Evolutionary conservation across 2,888 invertebrate species (phyloP), one percentile per base, ranked within the genome.

Genomic region (Drosophila yooni): DNA sequence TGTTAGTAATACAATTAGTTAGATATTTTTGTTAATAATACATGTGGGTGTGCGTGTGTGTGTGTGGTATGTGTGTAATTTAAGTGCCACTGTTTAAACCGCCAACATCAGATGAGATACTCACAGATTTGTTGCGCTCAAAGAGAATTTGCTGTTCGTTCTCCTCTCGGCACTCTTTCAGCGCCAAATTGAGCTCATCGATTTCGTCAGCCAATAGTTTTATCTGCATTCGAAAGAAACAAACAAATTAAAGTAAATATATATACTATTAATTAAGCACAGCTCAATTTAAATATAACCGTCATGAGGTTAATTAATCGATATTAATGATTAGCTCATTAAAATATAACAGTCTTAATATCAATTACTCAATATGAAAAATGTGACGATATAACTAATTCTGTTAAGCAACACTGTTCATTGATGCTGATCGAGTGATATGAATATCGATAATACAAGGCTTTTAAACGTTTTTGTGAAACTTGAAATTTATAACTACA

Each of bases 161-260:
- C 71, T 94, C 94, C 52, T 93, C 92, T 10, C 94, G 93, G 57
- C 94, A 91, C 72, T 93, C 93, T 82, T 93, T 94, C 79, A 96
- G 94, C 90, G 96, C 96, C 93, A 95, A 94, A 74, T 95, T 96
- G 88, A 97, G 94, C 87, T 96, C 94, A 90, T 96, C 96, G 83
- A 96, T 95, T 93, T 97, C 97, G 76, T 95, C 95, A 87, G 95
- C 95, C 91, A 97, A 94, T 71, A 96, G 94, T 94, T 94, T 94
- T 40, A 93, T 92, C 93, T 93, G 50, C 7, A 79, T 72, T 18
- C 11, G 27, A 40, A 27, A 46, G 7, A 46, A 25, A 25, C 46
- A 15, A 36, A 2, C 2, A 36, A 38, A 38, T 18, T 18, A 8
- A 38, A 38, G 36, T 38, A 2, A 25, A 46, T 25, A 15, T 25